Conservation (phyloP, 2,113 vertebrate genomes). For the Stigmatopora nigra region DNA sequence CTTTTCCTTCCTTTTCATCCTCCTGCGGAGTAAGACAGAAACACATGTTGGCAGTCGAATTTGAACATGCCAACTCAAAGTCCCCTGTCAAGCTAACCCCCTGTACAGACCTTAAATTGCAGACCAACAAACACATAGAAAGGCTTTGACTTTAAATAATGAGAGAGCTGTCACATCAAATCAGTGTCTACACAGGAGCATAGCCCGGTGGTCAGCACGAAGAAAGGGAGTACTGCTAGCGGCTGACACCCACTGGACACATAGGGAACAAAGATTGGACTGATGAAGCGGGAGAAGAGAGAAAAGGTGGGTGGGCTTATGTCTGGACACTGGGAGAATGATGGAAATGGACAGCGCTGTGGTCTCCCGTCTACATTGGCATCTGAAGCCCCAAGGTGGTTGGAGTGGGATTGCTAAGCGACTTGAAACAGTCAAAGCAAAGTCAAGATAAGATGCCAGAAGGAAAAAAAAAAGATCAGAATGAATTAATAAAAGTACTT, state of each 20-base stretch:
- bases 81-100: background rate
- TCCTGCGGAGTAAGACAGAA: conserved; percentile 35
- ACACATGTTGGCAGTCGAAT: conserved; percentile 25
- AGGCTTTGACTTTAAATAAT: conserved; percentile 64
- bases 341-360: conserved; percentile 30
- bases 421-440: background rate
- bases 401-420: background rate
- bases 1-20: conserved; percentile 39
- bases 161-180: conserved; percentile 64
- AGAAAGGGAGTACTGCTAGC: conserved; percentile 37
- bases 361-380: conserved; percentile 26
- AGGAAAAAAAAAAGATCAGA: background rate
- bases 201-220: conserved; percentile 60
- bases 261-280: conserved; percentile 16
- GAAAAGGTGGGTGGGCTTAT: background rate
- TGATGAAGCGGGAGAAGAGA: background rate
- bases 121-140: conserved; percentile 19
- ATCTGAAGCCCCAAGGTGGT: conserved; percentile 10
- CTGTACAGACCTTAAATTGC: background rate
- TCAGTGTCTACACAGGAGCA: conserved; percentile 43
- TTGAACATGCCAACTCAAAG: conserved; percentile 10
- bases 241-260: conserved; percentile 49
- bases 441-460: background rate
- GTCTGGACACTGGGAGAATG: conserved; percentile 14
- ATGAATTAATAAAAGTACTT: background rate